These are phyloP conservation scores for Ornithoptera priamus DNA, from an alignment of 2,888 invertebrate species.

Conservation along the genomic window DNA sequence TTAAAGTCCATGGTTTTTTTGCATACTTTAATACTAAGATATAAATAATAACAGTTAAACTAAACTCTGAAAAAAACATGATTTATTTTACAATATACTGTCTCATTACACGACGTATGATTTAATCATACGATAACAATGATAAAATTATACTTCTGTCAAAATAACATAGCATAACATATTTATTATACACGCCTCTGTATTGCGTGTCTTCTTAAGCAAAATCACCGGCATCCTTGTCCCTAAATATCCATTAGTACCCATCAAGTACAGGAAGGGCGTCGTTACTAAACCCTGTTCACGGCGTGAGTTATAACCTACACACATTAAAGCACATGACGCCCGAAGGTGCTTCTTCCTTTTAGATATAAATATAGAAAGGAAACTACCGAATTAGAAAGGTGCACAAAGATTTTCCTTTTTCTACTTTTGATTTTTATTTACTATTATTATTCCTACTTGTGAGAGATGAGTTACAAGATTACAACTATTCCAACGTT, in stretches of 20 bases:
- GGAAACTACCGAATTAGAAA: not conserved
- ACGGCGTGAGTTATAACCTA: constrained; percentile 13
- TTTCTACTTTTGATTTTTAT: no score
- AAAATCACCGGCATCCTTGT: constrained; percentile 14
- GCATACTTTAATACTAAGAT: no score
- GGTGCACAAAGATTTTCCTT: no score
- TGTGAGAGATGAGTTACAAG: no score
- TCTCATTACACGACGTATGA: not conserved
- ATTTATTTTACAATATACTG: no score
- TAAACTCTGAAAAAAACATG: no score
- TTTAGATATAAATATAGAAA: not conserved
- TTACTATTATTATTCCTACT: no score
- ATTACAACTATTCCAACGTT: no score
- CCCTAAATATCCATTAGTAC: constrained; percentile 20
- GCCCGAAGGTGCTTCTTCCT: not conserved
- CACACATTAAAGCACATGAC: constrained; percentile 2
- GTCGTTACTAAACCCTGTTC: constrained; percentile 12
- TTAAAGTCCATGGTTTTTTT: no score
- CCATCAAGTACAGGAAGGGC: constrained; percentile 14
- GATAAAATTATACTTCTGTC: not conserved
- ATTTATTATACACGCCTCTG: not conserved
- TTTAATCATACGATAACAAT: not conserved
- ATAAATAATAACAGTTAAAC: no score
- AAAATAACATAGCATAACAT: not conserved
- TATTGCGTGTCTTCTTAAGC: constrained; percentile 1